Conservation (phyloP, 1,140 invertebrate species). For the Drosophila arizonae region DNA sequence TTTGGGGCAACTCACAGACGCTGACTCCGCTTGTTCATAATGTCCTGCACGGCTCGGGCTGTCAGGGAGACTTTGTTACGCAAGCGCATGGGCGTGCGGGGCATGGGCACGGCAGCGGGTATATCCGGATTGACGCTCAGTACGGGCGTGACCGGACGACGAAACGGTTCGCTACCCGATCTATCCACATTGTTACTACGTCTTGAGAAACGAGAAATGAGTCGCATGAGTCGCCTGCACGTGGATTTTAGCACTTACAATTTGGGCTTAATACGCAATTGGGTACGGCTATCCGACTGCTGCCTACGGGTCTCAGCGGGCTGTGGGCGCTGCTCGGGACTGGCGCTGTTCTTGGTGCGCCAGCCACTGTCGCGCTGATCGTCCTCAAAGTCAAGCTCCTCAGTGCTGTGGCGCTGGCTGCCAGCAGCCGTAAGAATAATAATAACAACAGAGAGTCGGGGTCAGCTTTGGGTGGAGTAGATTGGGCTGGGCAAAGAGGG, state of each 20-base stretch:
- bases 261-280: slow-evolving; percentile 64
- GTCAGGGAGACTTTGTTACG: slow-evolving; percentile 71
- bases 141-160: slow-evolving; percentile 75
- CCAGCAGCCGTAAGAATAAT: background rate
- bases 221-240: background rate
- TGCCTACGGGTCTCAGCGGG: slow-evolving; percentile 22
- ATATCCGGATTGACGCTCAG: slow-evolving; percentile 69
- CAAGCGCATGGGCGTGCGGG: slow-evolving; percentile 75
- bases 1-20: slow-evolving; percentile 60
- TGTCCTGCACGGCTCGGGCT: slow-evolving; percentile 72
- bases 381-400: slow-evolving; percentile 69
- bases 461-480: background rate
- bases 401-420: slow-evolving; percentile 68
- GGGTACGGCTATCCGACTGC: slow-evolving; percentile 43
- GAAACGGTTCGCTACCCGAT: slow-evolving; percentile 59
- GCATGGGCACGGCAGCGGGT: slow-evolving; percentile 68
- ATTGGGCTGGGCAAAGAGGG: background rate
- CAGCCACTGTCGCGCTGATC: slow-evolving; percentile 60
- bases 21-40: slow-evolving; percentile 69
- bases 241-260: slow-evolving; percentile 56
- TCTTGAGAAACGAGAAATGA: slow-evolving; percentile 48
- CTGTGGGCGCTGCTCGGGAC: slow-evolving; percentile 46
- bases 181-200: slow-evolving; percentile 70
- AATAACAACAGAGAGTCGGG: slow-evolving; percentile 4
- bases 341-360: slow-evolving; percentile 50